phyloP scores from a whole-genome alignment of 2,797 vertebrate species.

The Sphenopsis melanotis region DNA sequence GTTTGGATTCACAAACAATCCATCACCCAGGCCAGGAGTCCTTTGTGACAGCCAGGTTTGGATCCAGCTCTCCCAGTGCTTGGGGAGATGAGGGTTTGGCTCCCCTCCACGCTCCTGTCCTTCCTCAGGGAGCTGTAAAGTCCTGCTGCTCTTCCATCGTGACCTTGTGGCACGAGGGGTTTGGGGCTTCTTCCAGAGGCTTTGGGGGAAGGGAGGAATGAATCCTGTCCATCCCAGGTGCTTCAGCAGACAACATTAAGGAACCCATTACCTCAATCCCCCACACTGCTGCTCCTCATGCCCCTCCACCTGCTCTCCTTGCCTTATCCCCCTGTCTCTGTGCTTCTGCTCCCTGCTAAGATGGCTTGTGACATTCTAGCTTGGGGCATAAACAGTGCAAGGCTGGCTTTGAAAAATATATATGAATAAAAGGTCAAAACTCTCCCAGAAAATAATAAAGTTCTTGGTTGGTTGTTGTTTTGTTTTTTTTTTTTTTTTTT shows the following conservation, averaged over 20 bases:
- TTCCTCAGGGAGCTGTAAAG: neutral
- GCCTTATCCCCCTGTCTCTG: neutral
- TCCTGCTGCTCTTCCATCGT: fast-evolving
- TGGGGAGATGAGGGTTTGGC: neutral
- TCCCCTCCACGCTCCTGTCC: neutral
- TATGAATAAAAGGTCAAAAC: slow-evolving; percentile 64
- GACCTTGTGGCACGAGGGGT: fast-evolving
- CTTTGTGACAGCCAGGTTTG: neutral
- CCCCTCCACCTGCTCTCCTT: slow-evolving; percentile 34
- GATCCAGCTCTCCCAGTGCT: neutral
- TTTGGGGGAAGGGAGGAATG: neutral
- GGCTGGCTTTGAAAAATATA: slow-evolving; percentile 51
- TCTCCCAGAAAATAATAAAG: slow-evolving; percentile 42
- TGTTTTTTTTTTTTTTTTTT: too few species aligned
- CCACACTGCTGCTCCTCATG: neutral
- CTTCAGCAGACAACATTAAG: neutral
- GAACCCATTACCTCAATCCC: neutral
- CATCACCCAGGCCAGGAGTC: neutral
- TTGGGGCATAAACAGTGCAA: slow-evolving; percentile 48
- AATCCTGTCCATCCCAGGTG: neutral
- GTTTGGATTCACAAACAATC: neutral
- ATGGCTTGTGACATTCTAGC: slow-evolving; percentile 64
- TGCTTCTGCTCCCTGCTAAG: neutral
- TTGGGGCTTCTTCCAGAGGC: neutral
- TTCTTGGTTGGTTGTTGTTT: neutral